Percentiles rank a stretch among this genome's conserved stretches.
phyloP scores from a whole-genome alignment of 2,113 vertebrate genomes.

The Engystomops pustulosus region DNA sequence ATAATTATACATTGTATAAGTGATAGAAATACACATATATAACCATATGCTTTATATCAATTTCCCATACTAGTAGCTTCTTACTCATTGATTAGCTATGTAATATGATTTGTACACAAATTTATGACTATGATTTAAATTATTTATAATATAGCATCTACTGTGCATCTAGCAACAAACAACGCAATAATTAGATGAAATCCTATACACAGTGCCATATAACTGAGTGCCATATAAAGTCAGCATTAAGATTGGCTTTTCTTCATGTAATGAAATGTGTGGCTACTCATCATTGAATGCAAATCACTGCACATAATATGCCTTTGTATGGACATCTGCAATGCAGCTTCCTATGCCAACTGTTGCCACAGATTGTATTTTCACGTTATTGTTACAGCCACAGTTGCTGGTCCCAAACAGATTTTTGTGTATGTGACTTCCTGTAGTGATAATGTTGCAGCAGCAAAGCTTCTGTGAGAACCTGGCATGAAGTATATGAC shows the following conservation, averaged over 20 bases:
- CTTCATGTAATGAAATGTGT: background rate
- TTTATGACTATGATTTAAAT: no score
- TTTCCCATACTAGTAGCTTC: no score
- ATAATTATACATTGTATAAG: no score
- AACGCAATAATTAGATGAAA: no score
- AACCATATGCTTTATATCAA: no score
- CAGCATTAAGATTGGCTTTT: background rate
- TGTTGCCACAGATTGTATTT: background rate
- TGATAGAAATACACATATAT: no score
- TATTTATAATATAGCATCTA: no score
- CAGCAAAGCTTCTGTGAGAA: conserved; percentile 12
- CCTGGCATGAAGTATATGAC: conserved; percentile 17
- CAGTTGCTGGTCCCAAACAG: background rate
- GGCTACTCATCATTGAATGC: conserved; percentile 23
- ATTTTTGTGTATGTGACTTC: conserved; percentile 23
- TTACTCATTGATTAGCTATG: no score
- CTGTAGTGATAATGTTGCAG: conserved; percentile 31
- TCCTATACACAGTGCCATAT: no score
- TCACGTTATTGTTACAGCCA: background rate
- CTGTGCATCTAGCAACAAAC: no score
- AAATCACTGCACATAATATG: conserved; percentile 37
- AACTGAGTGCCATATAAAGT: background rate
- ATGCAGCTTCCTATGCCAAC: background rate
- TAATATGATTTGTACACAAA: no score
- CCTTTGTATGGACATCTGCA: conserved; percentile 33